A percentile compares a stretch with the other conserved stretches of the same genome.
These are phyloP conservation scores for Riparia riparia DNA, from an alignment of 2,113 vertebrate species.

Conservation along the genomic window DNA sequence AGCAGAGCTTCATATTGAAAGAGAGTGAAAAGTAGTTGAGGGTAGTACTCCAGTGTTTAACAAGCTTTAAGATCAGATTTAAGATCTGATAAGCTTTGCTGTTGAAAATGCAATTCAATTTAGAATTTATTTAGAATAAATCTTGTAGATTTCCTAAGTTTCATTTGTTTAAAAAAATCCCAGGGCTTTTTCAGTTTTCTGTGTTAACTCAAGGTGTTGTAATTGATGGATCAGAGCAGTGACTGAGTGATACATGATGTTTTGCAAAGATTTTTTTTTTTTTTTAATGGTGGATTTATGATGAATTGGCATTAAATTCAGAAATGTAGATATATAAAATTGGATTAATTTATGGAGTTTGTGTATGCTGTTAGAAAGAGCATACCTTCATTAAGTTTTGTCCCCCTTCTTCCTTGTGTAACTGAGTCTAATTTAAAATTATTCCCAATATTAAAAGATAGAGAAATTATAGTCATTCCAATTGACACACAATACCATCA, in stretches of 20 bases:
- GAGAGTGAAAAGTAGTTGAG: background rate
- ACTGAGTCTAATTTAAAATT: background rate
- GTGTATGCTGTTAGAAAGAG: background rate
- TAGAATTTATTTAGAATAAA: background rate
- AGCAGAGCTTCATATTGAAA: background rate
- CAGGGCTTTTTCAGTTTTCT: background rate
- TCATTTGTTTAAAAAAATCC: background rate
- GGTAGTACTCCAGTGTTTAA: background rate
- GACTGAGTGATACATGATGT: background rate
- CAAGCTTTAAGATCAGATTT: background rate
- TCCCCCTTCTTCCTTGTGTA: background rate
- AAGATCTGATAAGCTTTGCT: background rate
- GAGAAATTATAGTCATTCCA: background rate
- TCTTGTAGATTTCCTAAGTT: background rate
- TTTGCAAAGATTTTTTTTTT: background rate
- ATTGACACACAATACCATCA: background rate
- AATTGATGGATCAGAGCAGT: background rate
- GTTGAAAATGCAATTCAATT: background rate
- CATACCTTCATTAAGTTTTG: background rate
- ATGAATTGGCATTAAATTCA: background rate
- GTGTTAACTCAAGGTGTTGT: background rate
- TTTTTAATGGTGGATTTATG: background rate
- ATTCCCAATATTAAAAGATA: background rate
- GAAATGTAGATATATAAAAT: background rate
- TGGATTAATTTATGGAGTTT: background rate